Conservation (phyloP, 1,140 invertebrate species). For the Delia radicum region DNA sequence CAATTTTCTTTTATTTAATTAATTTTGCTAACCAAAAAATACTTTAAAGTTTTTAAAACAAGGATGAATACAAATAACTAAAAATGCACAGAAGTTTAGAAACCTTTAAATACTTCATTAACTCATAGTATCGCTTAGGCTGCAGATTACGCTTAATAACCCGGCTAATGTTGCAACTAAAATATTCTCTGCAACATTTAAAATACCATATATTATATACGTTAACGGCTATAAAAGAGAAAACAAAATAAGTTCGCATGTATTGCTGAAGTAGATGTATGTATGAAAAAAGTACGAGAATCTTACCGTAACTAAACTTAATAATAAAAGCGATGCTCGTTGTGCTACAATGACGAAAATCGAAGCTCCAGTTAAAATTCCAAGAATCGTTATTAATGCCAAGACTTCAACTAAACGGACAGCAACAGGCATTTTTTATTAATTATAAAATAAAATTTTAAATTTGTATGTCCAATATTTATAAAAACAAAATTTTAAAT, state of each 20-base stretch:
- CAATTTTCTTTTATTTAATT: no score
- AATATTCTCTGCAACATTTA: constrained; percentile 29
- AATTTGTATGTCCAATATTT: constrained; percentile 2
- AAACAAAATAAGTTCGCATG: neutral
- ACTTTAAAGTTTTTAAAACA: no score
- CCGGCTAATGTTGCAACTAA: constrained; percentile 24
- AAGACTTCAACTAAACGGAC: constrained; percentile 31
- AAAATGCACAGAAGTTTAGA: no score
- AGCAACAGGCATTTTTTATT: constrained; percentile 28
- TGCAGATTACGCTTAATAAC: constrained; percentile 22
- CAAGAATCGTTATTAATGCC: constrained; percentile 29
- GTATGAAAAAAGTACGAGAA: neutral
- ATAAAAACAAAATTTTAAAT: no score
- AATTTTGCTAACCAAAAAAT: no score
- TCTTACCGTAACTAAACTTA: constrained; percentile 27
- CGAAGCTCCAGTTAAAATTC: constrained; percentile 30
- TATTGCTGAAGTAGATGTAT: neutral
- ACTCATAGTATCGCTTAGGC: constrained; percentile 10
- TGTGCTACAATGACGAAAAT: constrained; percentile 29
- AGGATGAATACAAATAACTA: no score
- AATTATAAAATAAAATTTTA: neutral
- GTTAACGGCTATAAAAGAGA: constrained; percentile 26
- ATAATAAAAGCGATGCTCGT: constrained; percentile 20
- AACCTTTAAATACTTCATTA: no score
- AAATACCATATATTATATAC: constrained; percentile 4